Conservation (phyloP, 1,140 invertebrate species). For the Microplitis mediator region DNA sequence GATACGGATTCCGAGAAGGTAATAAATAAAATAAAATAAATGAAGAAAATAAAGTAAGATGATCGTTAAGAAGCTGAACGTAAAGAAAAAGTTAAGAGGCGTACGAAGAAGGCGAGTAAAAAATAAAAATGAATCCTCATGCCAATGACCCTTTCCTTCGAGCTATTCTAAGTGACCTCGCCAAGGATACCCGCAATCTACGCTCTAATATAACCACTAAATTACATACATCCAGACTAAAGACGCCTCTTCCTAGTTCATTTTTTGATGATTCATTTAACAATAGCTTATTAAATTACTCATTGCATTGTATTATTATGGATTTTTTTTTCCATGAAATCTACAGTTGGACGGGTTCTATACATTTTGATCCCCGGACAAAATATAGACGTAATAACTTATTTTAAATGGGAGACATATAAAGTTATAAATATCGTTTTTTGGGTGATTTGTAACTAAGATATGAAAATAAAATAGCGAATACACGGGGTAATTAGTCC, state of each 20-base stretch:
- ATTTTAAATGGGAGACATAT: too few species aligned
- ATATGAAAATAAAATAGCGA: too few species aligned
- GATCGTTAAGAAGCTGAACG: background rate
- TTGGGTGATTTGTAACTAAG: too few species aligned
- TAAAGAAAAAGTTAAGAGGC: background rate
- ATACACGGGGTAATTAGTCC: too few species aligned
- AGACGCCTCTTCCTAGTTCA: background rate
- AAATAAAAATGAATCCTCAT: slow-evolving; percentile 15
- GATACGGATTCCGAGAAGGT: slow-evolving; percentile 27
- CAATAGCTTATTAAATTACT: background rate
- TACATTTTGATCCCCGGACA: too few species aligned
- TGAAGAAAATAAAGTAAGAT: background rate
- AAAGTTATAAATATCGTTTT: too few species aligned
- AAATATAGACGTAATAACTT: too few species aligned
- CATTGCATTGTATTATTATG: too few species aligned
- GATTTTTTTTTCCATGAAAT: too few species aligned
- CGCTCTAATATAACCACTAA: slow-evolving; percentile 41
- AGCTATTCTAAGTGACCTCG: slow-evolving; percentile 34
- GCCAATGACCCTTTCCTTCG: slow-evolving; percentile 45
- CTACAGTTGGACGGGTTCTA: too few species aligned
- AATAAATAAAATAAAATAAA: slow-evolving; percentile 17
- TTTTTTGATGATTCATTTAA: background rate
- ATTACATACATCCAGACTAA: background rate
- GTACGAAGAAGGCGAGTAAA: background rate
- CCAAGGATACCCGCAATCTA: slow-evolving; percentile 47